Percentiles rank a stretch among this genome's conserved stretches.
phyloP scores from a whole-genome alignment of 2,888 invertebrate species.

The Leptopilina syphax region DNA sequence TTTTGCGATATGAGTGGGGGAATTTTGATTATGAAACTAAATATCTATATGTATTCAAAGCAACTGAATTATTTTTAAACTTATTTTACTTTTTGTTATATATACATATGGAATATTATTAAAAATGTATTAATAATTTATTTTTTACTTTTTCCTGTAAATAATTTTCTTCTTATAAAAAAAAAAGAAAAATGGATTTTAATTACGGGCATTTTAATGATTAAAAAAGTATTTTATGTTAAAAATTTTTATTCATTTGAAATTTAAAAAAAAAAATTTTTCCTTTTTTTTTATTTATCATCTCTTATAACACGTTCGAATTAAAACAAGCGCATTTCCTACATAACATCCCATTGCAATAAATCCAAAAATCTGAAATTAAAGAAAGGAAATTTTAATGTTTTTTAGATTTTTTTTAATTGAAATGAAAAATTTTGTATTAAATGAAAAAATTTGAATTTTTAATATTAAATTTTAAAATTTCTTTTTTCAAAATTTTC shows the following conservation, averaged over 20 bases:
- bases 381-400: not conserved
- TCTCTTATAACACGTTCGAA: slow-evolving; percentile 26
- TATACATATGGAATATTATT: not conserved
- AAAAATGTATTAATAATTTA: too few relatives aligned
- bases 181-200: too few relatives aligned
- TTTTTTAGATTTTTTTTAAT: not conserved
- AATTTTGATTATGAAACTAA: slow-evolving; percentile 1
- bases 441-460: not conserved
- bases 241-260: too few relatives aligned
- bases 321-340: slow-evolving; percentile 21
- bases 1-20: not conserved
- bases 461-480: not conserved
- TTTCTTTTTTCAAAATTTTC: not conserved
- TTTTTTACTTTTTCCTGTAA: too few relatives aligned
- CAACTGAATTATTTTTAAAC: not conserved
- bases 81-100: not conserved
- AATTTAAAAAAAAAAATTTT: not conserved
- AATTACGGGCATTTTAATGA: too few relatives aligned
- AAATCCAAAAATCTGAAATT: slow-evolving; percentile 23
- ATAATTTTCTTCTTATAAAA: too few relatives aligned
- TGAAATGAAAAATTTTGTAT: not conserved
- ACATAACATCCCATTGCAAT: slow-evolving; percentile 32
- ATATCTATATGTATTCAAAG: not conserved
- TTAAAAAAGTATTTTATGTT: too few relatives aligned
- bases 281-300: not conserved